Evolutionary conservation across 2,888 invertebrate species (phyloP), one percentile per base, ranked within the genome.

Genomic region (Thera britannica): DNA sequence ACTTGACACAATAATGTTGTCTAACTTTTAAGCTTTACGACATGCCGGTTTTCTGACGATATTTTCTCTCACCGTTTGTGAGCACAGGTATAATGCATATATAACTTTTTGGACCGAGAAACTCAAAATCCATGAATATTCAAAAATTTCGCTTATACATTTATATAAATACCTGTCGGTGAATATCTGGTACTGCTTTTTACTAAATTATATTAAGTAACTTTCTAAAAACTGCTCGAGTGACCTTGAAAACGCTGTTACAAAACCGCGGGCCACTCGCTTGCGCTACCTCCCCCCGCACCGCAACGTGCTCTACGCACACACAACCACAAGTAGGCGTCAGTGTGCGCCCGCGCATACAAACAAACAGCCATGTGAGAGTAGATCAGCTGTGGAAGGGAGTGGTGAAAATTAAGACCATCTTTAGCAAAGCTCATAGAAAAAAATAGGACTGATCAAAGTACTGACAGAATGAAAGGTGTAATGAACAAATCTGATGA

Each of bases 171-270:
- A 60, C 59, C 55, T 52, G 56, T 51, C 38, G 52, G 12, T 41
- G 23, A 23, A 57, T 44, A 12, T 57, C 41, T 56, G 23, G 41
- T 44, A 57, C n/a, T 38, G 41, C 34, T 52, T 52, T 55, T 58
- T 36, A 57, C 44, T 23, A 56, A 66, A 59, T 58, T 59, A 52
- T 86, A 82, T 90, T 87, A 89, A 90, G 90, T 91, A 89, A 93
- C 94, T 94, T 94, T 94, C 94, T 93, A 94, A 94, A 93, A 92
- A 92, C 90, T 91, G 88, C 88, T 90, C 86, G 85, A 83, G 84
- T 93, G 93, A 94, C 94, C 94, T 94, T 94, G 94, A 94, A 93
- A 93, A 89, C 88, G 89, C 86, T 93, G 84, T 94, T 94, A 93
- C 93, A 92, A 93, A 92, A 94, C 90, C 87, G 91, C 90, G 88